Percentiles rank a stretch among this genome's conserved stretches.
phyloP scores from a whole-genome alignment of 1,140 invertebrate genomes.

The Ladona fulva region DNA sequence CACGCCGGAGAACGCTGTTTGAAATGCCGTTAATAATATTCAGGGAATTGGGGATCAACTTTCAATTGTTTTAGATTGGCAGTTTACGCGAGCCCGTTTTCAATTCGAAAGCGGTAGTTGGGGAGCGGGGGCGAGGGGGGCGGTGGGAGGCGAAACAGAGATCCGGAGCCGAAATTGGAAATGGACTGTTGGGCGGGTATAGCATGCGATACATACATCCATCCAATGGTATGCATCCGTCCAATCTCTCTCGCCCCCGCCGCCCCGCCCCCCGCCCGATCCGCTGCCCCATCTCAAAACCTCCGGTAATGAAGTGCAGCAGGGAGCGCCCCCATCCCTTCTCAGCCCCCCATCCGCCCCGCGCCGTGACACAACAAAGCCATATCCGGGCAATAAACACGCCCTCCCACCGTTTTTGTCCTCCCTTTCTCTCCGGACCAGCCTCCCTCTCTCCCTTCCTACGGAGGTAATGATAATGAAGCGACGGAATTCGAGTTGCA shows the following conservation, averaged over 20 bases:
- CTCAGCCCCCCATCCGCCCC: background rate
- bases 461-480: constrained; percentile 1
- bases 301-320: background rate
- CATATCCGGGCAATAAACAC: background rate
- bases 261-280: no score
- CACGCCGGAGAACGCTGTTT: background rate
- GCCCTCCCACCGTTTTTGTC: background rate
- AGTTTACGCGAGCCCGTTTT: background rate
- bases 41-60: constrained; percentile 7
- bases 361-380: background rate
- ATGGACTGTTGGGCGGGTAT: background rate
- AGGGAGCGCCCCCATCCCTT: background rate
- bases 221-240: background rate
- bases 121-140: background rate
- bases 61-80: constrained; percentile 10
- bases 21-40: constrained; percentile 5
- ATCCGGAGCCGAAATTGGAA: background rate
- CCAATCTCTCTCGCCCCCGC: background rate
- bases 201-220: background rate
- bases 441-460: background rate
- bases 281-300: background rate
- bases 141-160: background rate
- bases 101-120: background rate
- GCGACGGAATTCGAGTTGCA: background rate
- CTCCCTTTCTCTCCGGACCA: background rate